Evolutionary conservation across 2,113 vertebrate species (phyloP).

Genomic region (Promerops cafer): DNA sequence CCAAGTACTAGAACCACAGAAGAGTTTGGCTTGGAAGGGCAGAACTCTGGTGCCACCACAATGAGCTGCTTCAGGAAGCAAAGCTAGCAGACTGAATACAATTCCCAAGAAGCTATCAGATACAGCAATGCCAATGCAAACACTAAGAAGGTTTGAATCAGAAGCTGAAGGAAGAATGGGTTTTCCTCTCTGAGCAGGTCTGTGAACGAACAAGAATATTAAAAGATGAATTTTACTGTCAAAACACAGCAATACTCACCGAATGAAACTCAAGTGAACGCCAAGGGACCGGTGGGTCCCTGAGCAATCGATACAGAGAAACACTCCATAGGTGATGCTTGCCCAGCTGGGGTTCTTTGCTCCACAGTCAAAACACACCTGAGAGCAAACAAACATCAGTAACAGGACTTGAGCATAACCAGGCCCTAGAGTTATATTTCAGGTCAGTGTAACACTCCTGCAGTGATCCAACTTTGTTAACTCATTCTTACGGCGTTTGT

Average conservation of each 20-base stretch:
- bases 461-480: neutral
- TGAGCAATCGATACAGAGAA: slow-evolving; percentile 95
- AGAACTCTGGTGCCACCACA: neutral
- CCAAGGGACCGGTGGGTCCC: slow-evolving; percentile 92
- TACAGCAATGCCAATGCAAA: neutral
- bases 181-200: neutral
- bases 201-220: neutral
- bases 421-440: neutral
- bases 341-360: slow-evolving; percentile 97
- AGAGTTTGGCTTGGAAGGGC: neutral
- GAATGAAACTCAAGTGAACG: slow-evolving; percentile 91
- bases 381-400: neutral
- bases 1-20: neutral
- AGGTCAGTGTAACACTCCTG: neutral
- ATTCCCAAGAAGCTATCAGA: neutral
- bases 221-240: neutral
- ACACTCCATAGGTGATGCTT: slow-evolving; percentile 94
- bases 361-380: slow-evolving; percentile 93
- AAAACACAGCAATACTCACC: slow-evolving; percentile 63
- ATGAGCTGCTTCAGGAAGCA: neutral
- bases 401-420: neutral
- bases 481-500: neutral
- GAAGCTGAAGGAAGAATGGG: neutral
- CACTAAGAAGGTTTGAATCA: neutral
- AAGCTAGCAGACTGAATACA: neutral